Evolutionary conservation across 1,140 invertebrate genomes (phyloP).

Genomic region (Sycobia sp.): DNA sequence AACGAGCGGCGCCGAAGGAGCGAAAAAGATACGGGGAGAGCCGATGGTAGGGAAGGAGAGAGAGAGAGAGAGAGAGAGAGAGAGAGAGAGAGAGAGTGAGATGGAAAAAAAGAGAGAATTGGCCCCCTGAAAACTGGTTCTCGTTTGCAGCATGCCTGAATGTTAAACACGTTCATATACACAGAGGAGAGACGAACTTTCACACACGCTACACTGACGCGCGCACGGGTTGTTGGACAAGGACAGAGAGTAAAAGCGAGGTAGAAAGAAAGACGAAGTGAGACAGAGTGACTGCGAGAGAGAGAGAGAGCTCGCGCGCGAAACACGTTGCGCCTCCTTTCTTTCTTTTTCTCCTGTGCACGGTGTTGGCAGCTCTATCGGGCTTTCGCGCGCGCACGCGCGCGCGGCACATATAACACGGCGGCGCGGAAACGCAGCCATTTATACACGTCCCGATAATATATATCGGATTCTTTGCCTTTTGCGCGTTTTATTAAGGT

Average conservation of each 20-base stretch:
- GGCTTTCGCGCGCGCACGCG: no score
- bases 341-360: conserved; percentile 3
- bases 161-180: conserved; percentile 11
- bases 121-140: conserved; percentile 55
- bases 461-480: conserved; percentile 52
- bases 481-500: conserved; percentile 46
- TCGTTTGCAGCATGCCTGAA: conserved; percentile 29
- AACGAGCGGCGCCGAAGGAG: conserved; percentile 9
- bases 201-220: conserved; percentile 39
- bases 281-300: no score
- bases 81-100: conserved; percentile 44
- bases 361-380: conserved; percentile 5
- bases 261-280: no score
- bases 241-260: no score
- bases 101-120: conserved; percentile 33
- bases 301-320: conserved; percentile 13
- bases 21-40: conserved; percentile 35
- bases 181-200: conserved; percentile 38
- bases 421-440: conserved; percentile 35
- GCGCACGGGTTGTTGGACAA: no score
- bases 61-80: conserved; percentile 26
- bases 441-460: conserved; percentile 51
- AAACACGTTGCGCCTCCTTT: conserved; percentile 30
- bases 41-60: conserved; percentile 26
- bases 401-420: neutral